Base-by-base conservation (phyloP, 2,797 vertebrate genomes). In the Neosilurus mollespiculum region DNA sequence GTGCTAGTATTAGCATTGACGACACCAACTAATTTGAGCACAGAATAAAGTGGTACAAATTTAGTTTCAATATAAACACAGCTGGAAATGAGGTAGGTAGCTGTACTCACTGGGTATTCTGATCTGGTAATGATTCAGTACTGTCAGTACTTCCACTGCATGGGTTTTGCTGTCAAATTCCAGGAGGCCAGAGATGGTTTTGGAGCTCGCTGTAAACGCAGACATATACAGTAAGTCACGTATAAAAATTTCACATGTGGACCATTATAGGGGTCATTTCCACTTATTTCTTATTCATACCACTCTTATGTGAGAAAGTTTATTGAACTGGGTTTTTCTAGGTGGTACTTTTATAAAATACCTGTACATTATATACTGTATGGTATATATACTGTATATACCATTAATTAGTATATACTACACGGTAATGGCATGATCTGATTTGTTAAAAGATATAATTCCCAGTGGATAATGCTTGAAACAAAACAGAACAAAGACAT, bases 101-200 rank as follows among this genome's bases (percentile, higher is more conserved):
- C 4, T 34, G 51, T 56, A 93, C 97, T 96, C 93, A 99, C 98
- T 98, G 87, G 97, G 97, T 90, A 98, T 97, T 94, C 97, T 94
- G 90, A 99, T 98, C 95, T 99, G 98, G 92, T 97, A 97, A 93
- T 99, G 97, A 94, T 99, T 99, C 87, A 99, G 96, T 64, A 98
- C 97, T 56, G 98, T 98, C n/a, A 99, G 95, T 76, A 96, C 97
- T 94, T 99, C 97, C 81, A 99, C 97, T 20, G 98, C 98, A 84
- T 98, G 96, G 0, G 96, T 98, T 93, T 98, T 99, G 84, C 96
- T 96, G 91, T 98, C 96, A 93, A 98, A 99, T 90, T 99, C 97
- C 90, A 99, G 90, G 12, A 99, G 90, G 73, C 98, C 98, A 64
- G 98, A 99, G 78, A 98, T 95, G 65, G 97, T 98, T 94, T 98